A percentile compares a stretch with the other conserved stretches of the same genome.
Evolutionary conservation across 1,140 invertebrate genomes (phyloP).

Genomic region (Neomicropteryx cornuta): DNA sequence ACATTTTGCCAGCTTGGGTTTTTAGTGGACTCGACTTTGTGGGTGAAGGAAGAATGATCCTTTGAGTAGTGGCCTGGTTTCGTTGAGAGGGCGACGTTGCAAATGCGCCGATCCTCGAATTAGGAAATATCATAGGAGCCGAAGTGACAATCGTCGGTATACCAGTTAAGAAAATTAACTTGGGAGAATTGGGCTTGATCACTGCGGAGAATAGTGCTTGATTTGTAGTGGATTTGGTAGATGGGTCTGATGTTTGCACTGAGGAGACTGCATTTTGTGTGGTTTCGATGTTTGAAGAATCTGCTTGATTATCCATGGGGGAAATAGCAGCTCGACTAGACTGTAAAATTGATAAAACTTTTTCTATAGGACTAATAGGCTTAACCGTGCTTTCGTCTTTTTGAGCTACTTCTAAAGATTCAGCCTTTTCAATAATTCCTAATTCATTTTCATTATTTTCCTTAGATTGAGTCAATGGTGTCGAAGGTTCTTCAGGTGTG

Average conservation of each 20-base stretch:
- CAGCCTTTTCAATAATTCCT: too few species aligned
- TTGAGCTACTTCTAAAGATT: constrained; percentile 32
- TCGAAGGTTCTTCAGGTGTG: constrained; percentile 31
- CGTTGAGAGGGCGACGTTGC: constrained; percentile 19
- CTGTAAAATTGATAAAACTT: constrained; percentile 31
- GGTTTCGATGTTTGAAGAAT: constrained; percentile 27
- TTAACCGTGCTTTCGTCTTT: constrained; percentile 33
- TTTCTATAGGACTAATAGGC: constrained; percentile 32
- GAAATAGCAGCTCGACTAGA: constrained; percentile 36
- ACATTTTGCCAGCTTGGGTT: constrained; percentile 25
- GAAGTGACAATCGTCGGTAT: constrained; percentile 22
- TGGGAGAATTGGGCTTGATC: constrained; percentile 26
- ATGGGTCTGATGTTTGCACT: neutral
- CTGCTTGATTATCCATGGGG: constrained; percentile 29
- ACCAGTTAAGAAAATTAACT: constrained; percentile 18
- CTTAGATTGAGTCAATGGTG: too few species aligned
- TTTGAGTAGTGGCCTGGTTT: constrained; percentile 22
- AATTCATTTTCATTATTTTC: too few species aligned
- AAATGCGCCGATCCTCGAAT: constrained; percentile 26
- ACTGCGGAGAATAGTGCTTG: constrained; percentile 16
- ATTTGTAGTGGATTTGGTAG: constrained; percentile 4
- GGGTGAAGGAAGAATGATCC: constrained; percentile 36
- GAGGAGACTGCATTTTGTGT: too few species aligned
- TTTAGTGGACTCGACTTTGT: constrained; percentile 28
- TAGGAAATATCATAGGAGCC: constrained; percentile 21